Evolutionary conservation across 2,888 invertebrate genomes (phyloP), one percentile per base, ranked within the genome.

Genomic region (Thelaira solivaga): DNA sequence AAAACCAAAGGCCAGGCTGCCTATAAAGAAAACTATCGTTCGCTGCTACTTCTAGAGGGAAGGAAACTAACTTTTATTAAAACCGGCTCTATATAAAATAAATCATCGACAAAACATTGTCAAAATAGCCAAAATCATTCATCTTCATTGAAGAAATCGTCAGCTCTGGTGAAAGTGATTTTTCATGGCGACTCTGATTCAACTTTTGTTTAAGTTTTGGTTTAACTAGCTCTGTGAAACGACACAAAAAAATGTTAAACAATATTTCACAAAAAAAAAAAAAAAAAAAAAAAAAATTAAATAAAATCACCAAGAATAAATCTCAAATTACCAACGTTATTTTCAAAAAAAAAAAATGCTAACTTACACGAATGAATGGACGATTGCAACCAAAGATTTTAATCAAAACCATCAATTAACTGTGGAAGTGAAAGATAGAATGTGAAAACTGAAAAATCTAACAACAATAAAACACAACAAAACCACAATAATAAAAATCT

Each of bases 401-500:
- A 69, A 78, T 78, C 78, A 78, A 74, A 78, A 74, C 78, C 74
- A 78, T 78, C 78, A 78, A 74, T 78, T 78, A 78, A 69, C 74
- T 61, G 64, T 39, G 51, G 45, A 74, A 69, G 69, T 59, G 57
- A 67, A 67, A 47, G 53, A 65, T 47, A 39, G 29, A 65, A 65
- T 64, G 11, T 55, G 61, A 22, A 45, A 61, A 71, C 20, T 29
- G 29, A 57, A 71, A 53, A 45, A 57, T 55, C 45, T 45, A 43
- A 51, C 31, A 51, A n/a, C 45, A 47, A 34, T 26, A 55, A 43
- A 62, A 61, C 62, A n/a, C n/a, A n/a, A n/a, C 51, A 57, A 47
- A 62, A 61, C 62, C 8, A 47, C 10, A 59, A 72, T 53, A 74
- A 78, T 74, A 24, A 53, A 74, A 74, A 78, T 65, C 74, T 78